Evolutionary conservation across 2,797 vertebrate genomes (phyloP), one percentile per base, ranked within the genome.

Genomic region (Echiichthys vipera): DNA sequence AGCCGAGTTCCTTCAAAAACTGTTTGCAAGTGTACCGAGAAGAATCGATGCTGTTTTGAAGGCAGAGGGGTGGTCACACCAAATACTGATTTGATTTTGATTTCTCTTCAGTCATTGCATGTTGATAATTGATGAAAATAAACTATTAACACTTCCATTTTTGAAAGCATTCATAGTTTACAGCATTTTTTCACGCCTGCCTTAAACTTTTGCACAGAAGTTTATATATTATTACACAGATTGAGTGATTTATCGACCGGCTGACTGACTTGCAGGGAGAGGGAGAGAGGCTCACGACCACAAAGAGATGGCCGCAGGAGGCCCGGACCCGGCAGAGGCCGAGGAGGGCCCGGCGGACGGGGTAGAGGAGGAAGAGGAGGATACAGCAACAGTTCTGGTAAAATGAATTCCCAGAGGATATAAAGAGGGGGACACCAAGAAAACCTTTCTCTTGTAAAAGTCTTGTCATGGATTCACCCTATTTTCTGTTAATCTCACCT

Each of bases 281-380:
- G 90, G 92, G 86, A 97, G 75, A 82, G 87, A 46, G 90, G 87
- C 15, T 24, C 90, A 72, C 81, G 97, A 88, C 93, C 96, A 88
- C 89, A 90, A 89, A 83, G 96, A 94, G 90, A 98, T 91, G 84
- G 94, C 84, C 89, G 95, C 80, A 68, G 96, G 94, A 88, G 97
- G 91, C 88, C 94, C 0, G 95, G 94, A 17, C 95, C 95, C 0
- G 95, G 95, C 57, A 92, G 97, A 83, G 97, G 97, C 2, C 91
- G 96, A 20, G 97, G 97, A 43, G 94, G 96, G n/a, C 93, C 93
- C 5, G 95, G 96, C 74, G 95, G 95, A 36, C 93, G 96, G 64
- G 96, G 97, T 51, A 95, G 97, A 12, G 96, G 96, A 77, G 95
- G 96, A 61, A 94, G 97, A 86, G 96, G 96, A 69, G 95, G 95